Conservation (phyloP, 2,113 vertebrate species). For the Oplegnathus fasciatus region DNA sequence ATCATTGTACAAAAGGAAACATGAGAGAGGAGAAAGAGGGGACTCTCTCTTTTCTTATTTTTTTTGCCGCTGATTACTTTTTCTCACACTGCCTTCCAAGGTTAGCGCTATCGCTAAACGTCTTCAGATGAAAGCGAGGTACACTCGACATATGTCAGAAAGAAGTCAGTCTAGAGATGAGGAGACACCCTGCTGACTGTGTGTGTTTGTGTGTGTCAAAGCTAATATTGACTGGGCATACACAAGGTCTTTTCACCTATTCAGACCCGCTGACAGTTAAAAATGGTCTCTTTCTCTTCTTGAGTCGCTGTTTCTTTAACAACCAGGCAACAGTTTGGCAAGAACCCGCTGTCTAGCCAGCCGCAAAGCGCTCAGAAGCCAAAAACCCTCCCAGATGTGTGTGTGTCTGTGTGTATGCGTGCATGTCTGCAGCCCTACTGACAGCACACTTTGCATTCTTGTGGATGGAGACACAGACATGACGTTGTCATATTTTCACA, state of each 20-base stretch:
- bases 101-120: neutral
- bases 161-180: neutral
- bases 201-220: conserved; percentile 20
- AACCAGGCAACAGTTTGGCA: conserved; percentile 60
- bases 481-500: conserved; percentile 72
- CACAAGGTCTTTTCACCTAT: conserved; percentile 17
- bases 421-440: conserved; percentile 28
- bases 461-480: conserved; percentile 72
- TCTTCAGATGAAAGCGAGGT: neutral
- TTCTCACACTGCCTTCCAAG: neutral
- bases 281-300: conserved; percentile 17
- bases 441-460: conserved; percentile 68
- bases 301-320: conserved; percentile 51
- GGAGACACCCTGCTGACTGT: neutral
- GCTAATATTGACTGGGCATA: conserved; percentile 62
- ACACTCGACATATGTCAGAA: neutral
- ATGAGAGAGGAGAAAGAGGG: neutral
- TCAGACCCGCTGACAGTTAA: conserved; percentile 38
- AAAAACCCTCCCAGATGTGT: conserved; percentile 48
- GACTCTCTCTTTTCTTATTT: neutral
- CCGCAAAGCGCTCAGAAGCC: conserved; percentile 31
- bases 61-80: neutral
- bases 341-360: conserved; percentile 20
- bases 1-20: conserved; percentile 1
- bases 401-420: conserved; percentile 24